A percentile compares a stretch with the other conserved stretches of the same genome.
phyloP scores from a whole-genome alignment of 2,888 invertebrate genomes.

The Thymelicus lineola region DNA sequence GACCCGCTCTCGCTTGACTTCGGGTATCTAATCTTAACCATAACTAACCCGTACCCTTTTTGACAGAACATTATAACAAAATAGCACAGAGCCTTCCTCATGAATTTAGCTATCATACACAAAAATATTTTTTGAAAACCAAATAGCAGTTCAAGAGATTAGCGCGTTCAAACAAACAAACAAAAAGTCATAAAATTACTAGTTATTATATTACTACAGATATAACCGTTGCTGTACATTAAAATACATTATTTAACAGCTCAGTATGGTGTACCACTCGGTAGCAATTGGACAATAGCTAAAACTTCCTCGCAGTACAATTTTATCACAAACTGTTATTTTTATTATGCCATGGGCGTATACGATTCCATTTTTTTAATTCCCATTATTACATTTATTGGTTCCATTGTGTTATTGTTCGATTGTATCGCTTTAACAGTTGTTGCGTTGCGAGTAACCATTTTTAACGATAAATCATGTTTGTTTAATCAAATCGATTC shows the following conservation, averaged over 20 bases:
- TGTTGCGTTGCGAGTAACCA: conserved; percentile 34
- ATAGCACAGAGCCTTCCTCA: too few relatives aligned
- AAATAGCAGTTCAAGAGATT: too few relatives aligned
- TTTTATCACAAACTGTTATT: conserved; percentile 60
- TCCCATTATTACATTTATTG: conserved; percentile 70
- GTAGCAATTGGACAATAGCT: conserved; percentile 47
- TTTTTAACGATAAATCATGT: conserved; percentile 37
- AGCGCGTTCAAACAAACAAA: too few relatives aligned
- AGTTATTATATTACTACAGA: too few relatives aligned
- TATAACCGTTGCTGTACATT: background rate
- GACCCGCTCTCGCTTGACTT: too few relatives aligned
- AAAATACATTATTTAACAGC: background rate
- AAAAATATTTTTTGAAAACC: too few relatives aligned
- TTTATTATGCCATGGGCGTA: conserved; percentile 71
- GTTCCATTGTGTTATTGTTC: conserved; percentile 66
- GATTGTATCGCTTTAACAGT: conserved; percentile 33
- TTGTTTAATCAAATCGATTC: conserved; percentile 21
- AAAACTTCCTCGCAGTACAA: conserved; percentile 4
- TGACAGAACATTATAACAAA: too few relatives aligned
- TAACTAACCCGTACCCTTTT: too few relatives aligned
- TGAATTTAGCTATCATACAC: too few relatives aligned
- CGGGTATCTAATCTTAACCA: too few relatives aligned
- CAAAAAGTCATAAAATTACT: too few relatives aligned
- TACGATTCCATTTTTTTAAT: conserved; percentile 60
- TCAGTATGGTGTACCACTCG: conserved; percentile 67